Evolutionary conservation across 2,797 vertebrate genomes (phyloP), one percentile per base, ranked within the genome.

Genomic region (Sebastes wilsoni): DNA sequence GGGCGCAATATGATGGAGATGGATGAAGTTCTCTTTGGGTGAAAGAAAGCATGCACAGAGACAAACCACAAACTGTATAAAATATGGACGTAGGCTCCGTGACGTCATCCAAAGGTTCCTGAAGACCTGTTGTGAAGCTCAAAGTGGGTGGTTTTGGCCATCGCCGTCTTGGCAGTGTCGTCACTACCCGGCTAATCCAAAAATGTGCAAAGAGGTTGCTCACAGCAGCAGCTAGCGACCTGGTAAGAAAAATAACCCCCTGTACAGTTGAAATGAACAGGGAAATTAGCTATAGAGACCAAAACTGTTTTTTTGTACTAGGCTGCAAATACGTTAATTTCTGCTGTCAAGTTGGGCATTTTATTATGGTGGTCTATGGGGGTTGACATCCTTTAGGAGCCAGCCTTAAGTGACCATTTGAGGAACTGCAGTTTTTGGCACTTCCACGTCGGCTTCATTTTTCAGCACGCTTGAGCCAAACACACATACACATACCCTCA

Each of bases 1-100:
- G 81, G 81, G 54, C 13, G 6, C 67, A 38, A 13, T 46, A 38
- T 79, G 69, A 79, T 76, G 80, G 65, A 83, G 80, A 87, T 67
- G 76, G 76, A 83, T 78, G 61, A 80, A 60, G 10, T 66, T 70
- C 68, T 84, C 34, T 76, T 3, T 20, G 14, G 60, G 34, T 64
- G 36, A 54, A 72, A 72, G 61, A 11, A 70, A 42, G 67, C n/a
- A 72, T 67, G 27, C 72, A 32, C 23, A 23, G 2, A 52, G 4
- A 2, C 64, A 46, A 12, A 65, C 58, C 16, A 7, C 14, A 46
- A 16, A 46, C 8, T 20, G 3, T 52, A n/a, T n/a, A 52, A 52
- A n/a, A n/a, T 52, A 52, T 49, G 49, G 20, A 20, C 8, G 18
- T 20, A n/a, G 49, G 20, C 18, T 52, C 49, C 20, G 8, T 52